Percentiles rank a stretch among this genome's conserved stretches.
These are phyloP conservation scores for Rhadinocentrus ornatus DNA, from an alignment of 2,797 vertebrate genomes.

Conservation along the genomic window DNA sequence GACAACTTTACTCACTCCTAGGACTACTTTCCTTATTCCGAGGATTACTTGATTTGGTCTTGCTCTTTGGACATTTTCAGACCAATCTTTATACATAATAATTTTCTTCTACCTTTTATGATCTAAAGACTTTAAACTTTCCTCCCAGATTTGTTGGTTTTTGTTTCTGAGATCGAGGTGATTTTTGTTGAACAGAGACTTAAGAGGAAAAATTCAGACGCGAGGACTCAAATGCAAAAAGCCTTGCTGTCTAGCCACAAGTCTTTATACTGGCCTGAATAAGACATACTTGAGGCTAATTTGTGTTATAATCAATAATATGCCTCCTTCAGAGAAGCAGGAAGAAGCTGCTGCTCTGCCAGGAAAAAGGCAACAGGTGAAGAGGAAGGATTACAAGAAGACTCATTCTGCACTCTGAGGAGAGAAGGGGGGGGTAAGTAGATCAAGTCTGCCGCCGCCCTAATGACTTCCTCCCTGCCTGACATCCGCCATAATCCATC, in stretches of 20 bases:
- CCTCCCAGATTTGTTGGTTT: no score
- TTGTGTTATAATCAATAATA: conserved; percentile 17
- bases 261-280: not conserved
- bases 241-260: not conserved
- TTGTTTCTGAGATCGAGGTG: no score
- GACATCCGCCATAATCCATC: no score
- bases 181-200: not conserved
- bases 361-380: conserved; percentile 37
- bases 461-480: conserved; percentile 10
- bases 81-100: no score
- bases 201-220: no score
- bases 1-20: no score
- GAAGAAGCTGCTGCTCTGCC: conserved; percentile 21
- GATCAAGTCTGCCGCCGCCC: not conserved
- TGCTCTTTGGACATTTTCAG: no score
- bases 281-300: not conserved
- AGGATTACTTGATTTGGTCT: no score
- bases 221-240: not conserved
- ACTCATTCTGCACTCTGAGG: conserved; percentile 22
- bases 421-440: not conserved
- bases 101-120: no score
- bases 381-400: conserved; percentile 36
- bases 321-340: not conserved
- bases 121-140: no score
- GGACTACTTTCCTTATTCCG: no score